Evolutionary conservation across 1,140 invertebrate genomes (phyloP), one percentile per base, ranked within the genome.

Genomic region (Plutomurus gul): DNA sequence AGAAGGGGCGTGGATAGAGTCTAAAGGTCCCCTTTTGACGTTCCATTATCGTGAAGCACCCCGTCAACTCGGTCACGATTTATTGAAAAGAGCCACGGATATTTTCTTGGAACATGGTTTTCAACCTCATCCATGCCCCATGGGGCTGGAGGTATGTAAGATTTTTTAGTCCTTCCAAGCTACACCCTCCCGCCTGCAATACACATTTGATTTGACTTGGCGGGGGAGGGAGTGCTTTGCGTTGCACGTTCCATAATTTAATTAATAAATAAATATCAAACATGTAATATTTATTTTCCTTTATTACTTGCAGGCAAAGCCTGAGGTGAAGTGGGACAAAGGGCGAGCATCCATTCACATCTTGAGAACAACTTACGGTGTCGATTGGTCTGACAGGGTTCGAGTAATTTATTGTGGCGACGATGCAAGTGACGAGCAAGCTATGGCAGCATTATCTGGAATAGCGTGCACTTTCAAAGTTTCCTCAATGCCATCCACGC

Each of bases 1-100:
- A n/a, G 83, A 87, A 65, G 87, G 87, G 33, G 87, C 87, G 11
- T 88, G 87, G 87, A 83, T 87, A n/a, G 87, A 88, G 77, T 84
- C 87, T 76, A 87, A 87, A 81, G 86, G 85, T 7, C 84, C 84
- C 27, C 79, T 86, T 18, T 83, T 87, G 4, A 86, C 87, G 13
- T 87, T 86, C 80, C 87, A 88, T 80, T 88, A 87, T 82, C 78
- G 87, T 8, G 86, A 87, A 82, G 85, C 86, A 0, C 80, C 79
- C 8, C 65, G 83, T 30, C n/a, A 40, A 18, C 72, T 80, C 25
- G 65, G 84, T 8, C 76, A 84, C 25, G 73, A 77, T 13, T 74
- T 88, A 10, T 83, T 85, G 8, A 40, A 80, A 30, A 81, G 83
- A 71, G 87, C 86, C 8, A 80, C 79, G 8, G 79, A 86, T 33